phyloP scores from a whole-genome alignment of 2,113 vertebrate species.

The Mus musculus region GRCm39 chr11:18648001-18648500 shows the following conservation, averaged over 20 bases:
- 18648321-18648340: not conserved
- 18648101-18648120: conserved; percentile 24
- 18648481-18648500: not conserved
- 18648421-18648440: not conserved
- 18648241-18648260: not conserved
- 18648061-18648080: not conserved
- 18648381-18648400: not conserved
- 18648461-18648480: not conserved
- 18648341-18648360: not conserved
- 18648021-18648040: not conserved
- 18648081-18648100: not conserved
- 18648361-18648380: not conserved
- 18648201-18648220: not conserved
- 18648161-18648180: not conserved
- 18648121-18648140: not conserved
- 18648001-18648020: conserved; percentile 2
- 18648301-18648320: not conserved
- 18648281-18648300: not conserved
- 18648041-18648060: not conserved
- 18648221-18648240: not conserved
- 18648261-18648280: not conserved
- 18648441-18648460: not conserved
- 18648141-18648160: not conserved
- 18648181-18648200: not conserved
- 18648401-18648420: not conserved